Evolutionary conservation across 1,140 invertebrate genomes (phyloP), one percentile per base, ranked within the genome.

Genomic region (Pseudoatta argentina): DNA sequence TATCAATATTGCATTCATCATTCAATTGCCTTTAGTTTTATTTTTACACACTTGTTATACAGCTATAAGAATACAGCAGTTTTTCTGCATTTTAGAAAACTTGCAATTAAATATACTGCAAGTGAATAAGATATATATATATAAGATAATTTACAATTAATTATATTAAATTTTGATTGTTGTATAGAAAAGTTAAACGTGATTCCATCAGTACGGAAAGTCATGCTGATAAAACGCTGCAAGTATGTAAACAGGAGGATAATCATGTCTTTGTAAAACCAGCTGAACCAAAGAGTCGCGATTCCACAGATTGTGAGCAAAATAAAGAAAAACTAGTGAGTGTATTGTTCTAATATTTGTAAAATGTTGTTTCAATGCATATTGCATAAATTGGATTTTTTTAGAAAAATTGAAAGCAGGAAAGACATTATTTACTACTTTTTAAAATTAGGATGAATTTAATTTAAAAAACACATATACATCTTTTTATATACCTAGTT

Each of bases 181-280:
- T 24, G 73, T 27, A 7, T 67, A 94, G 94, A 55, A 94, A 91
- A 92, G 93, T 81, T 71, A 94, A 90, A 86, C 92, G 93, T 83
- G 94, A 95, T 75, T 89, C 91, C 18, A 86, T 77, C 18, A 75
- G 76, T 59, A 34, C 81, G 66, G 92, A 93, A 63, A 72, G 82
- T 86, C 88, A 87, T 59, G 87, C 86, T 61, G 92, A 94, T 7
- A 92, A 93, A 51, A 27, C 79, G 30, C 69, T 86, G 67, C 88
- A 88, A 75, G 82, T 89, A 24, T 92, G 75, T 51, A 91, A 91
- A 88, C 88, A 91, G 85, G 48, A 85, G 10, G 94, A 94, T n/a
- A 92, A 93, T 82, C 82, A 91, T 89, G 89, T 95, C 55, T 95
- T 95, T 91, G 85, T 92, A 55, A 94, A 95, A 81, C 94, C 95